phyloP scores from a whole-genome alignment of 2,113 vertebrate genomes.

The Corythaeola cristata region DNA sequence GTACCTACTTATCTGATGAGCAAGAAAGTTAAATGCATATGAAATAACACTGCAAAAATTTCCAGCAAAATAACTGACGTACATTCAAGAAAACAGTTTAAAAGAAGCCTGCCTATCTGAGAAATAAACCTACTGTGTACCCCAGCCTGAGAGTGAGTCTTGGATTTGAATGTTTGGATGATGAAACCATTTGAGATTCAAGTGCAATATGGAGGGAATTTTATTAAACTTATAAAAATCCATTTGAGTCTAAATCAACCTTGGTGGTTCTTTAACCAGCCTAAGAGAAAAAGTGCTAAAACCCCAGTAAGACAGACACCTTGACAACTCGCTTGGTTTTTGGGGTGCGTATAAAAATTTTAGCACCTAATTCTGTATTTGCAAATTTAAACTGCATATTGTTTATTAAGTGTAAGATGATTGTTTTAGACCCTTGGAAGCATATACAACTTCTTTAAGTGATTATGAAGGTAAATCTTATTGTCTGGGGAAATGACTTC shows the following conservation, averaged over 20 bases:
- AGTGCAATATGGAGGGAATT: neutral
- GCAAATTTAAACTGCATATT: conserved; percentile 50
- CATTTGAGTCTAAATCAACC: neutral
- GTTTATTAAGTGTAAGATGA: conserved; percentile 55
- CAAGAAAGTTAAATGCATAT: neutral
- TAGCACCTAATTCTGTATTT: neutral
- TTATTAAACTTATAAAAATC: neutral
- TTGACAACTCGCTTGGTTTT: neutral
- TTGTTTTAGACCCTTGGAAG: conserved; percentile 54
- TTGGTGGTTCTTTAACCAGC: neutral
- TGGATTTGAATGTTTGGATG: neutral
- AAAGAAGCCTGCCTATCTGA: neutral
- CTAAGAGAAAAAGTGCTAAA: neutral
- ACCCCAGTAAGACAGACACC: neutral
- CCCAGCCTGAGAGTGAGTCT: neutral
- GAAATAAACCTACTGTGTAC: neutral
- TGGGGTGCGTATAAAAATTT: neutral
- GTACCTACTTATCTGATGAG: neutral
- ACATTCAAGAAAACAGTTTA: neutral
- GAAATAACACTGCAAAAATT: neutral
- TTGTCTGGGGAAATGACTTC: conserved; percentile 78
- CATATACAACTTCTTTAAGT: conserved; percentile 67
- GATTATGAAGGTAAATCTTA: conserved; percentile 76
- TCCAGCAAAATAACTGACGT: neutral
- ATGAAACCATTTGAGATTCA: neutral